These are phyloP conservation scores for Anthopleura sola DNA, from an alignment of 64 coral and sea anemone species.

Conservation along the genomic window DNA sequence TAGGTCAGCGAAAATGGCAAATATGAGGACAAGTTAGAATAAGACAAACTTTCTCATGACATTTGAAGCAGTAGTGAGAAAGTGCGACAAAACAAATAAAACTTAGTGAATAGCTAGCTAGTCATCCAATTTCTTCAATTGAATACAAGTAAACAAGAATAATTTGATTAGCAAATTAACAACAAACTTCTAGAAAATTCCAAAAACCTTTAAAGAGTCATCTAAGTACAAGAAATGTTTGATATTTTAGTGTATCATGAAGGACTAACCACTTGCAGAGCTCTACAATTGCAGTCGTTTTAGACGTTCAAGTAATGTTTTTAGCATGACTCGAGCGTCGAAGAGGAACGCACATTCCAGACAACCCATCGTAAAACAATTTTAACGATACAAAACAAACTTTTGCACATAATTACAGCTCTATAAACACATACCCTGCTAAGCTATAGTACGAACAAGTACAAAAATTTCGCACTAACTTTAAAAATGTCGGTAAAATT, in stretches of 20 bases:
- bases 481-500: neutral
- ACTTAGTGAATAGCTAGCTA: neutral
- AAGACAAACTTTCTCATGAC: neutral
- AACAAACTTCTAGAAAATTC: neutral
- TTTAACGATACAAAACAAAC: neutral
- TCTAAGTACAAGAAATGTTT: neutral
- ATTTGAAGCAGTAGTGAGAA: neutral
- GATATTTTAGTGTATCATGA: neutral
- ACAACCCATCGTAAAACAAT: neutral
- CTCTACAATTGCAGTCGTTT: neutral
- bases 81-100: neutral
- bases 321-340: neutral
- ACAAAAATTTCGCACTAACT: neutral
- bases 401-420: neutral
- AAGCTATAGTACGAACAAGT: neutral
- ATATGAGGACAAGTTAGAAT: neutral
- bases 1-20: neutral
- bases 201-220: neutral
- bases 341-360: neutral
- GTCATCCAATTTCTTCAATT: neutral
- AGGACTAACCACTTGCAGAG: neutral
- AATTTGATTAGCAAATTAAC: neutral
- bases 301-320: neutral
- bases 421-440: constrained; percentile 4
- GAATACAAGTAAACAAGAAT: neutral